Evolutionary conservation across 1,140 invertebrate species (phyloP).

Genomic region (Drosophila tsacasi): DNA sequence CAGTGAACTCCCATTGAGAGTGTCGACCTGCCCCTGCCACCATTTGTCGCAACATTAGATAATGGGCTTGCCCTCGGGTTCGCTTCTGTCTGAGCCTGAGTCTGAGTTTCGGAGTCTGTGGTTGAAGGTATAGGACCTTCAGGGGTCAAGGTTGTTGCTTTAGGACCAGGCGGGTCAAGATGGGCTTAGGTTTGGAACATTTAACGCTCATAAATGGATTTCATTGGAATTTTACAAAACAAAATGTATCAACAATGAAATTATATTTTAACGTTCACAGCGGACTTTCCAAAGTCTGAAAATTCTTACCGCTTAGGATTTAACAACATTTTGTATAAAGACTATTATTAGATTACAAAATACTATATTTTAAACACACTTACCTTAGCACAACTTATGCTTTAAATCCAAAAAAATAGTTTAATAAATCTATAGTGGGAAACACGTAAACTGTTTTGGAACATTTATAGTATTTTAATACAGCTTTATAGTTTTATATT

Average conservation of each 20-base stretch:
- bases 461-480: too few relatives aligned
- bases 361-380: too few relatives aligned
- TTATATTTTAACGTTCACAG: background rate
- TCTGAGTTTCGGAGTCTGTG: slow-evolving; percentile 15
- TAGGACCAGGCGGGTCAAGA: background rate
- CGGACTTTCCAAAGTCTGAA: background rate
- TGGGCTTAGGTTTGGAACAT: slow-evolving; percentile 12
- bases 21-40: slow-evolving; percentile 25
- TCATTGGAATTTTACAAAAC: background rate
- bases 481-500: too few relatives aligned
- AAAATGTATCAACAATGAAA: background rate
- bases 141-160: slow-evolving; percentile 62
- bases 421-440: too few relatives aligned
- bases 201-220: background rate
- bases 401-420: too few relatives aligned
- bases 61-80: slow-evolving; percentile 52
- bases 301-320: too few relatives aligned
- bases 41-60: slow-evolving; percentile 63
- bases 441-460: too few relatives aligned
- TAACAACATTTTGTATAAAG: too few relatives aligned
- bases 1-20: slow-evolving; percentile 65
- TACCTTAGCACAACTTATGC: too few relatives aligned
- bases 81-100: slow-evolving; percentile 6
- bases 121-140: slow-evolving; percentile 22
- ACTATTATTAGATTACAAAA: too few relatives aligned